Percentiles rank a stretch among this genome's conserved stretches.
These are phyloP conservation scores for Gnathonemus longibarbis DNA, from an alignment of 2,113 vertebrate species.

Conservation along the genomic window DNA sequence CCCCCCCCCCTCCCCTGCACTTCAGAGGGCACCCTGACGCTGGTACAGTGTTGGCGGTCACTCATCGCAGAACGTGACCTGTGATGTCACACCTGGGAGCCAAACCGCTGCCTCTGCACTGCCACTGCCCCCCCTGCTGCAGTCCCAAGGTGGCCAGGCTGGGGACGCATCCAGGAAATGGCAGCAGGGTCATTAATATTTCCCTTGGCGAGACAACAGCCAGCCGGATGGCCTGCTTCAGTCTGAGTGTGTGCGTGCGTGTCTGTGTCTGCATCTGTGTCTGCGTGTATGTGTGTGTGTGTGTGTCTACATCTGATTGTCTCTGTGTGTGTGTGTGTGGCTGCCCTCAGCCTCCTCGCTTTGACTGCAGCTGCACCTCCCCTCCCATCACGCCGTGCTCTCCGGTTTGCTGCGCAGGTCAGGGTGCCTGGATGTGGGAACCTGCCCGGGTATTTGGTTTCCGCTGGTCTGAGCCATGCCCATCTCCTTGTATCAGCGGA, in stretches of 20 bases:
- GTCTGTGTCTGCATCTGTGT: neutral
- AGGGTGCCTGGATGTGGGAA: neutral
- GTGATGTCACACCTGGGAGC: neutral
- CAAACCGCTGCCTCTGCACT: neutral
- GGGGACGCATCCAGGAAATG: neutral
- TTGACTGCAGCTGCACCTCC: neutral
- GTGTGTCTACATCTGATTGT: neutral
- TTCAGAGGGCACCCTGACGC: neutral
- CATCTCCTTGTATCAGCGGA: neutral
- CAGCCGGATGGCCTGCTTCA: neutral
- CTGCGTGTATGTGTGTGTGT: neutral
- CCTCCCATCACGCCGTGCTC: neutral
- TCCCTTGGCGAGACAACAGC: neutral
- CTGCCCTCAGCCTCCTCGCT: neutral
- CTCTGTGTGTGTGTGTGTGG: neutral
- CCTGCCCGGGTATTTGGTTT: neutral
- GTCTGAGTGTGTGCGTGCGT: neutral
- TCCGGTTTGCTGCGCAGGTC: neutral
- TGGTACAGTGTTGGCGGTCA: neutral
- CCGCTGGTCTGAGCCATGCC: neutral
- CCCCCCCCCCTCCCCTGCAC: neutral
- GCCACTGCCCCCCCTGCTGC: neutral
- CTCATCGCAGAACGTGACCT: neutral
- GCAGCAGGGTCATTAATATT: constrained; percentile 5
- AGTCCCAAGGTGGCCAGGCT: neutral